Percentiles rank a stretch among this genome's conserved stretches.
Evolutionary conservation across 2,797 vertebrate species (phyloP).

Genomic region (Notamacropus eugenii): DNA sequence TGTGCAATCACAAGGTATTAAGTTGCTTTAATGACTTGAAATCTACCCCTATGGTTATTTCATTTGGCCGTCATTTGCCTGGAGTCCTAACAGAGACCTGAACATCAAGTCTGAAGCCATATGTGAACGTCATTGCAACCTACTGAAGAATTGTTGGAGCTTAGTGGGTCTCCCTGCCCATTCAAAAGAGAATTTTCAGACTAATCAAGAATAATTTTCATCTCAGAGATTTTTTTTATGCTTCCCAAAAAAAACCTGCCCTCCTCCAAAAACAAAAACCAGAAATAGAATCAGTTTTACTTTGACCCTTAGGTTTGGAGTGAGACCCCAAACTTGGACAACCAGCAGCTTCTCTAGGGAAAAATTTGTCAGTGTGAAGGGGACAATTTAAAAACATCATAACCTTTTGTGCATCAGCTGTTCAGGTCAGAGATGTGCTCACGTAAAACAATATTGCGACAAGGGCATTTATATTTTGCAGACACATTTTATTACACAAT

Average conservation of each 20-base stretch:
- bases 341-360: accelerated
- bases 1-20: neutral
- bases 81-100: neutral
- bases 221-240: slow-evolving; percentile 14
- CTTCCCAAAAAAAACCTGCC: slow-evolving; percentile 1
- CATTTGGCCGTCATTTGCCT: neutral
- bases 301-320: neutral
- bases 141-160: neutral
- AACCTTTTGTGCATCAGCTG: neutral
- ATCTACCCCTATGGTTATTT: neutral
- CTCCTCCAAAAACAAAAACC: neutral
- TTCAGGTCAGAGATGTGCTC: neutral
- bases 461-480: neutral
- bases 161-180: neutral
- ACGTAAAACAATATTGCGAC: neutral
- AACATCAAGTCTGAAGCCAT: neutral
- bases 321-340: slow-evolving; percentile 18
- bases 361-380: neutral
- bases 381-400: neutral
- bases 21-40: slow-evolving; percentile 6
- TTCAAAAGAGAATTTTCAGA: slow-evolving; percentile 15
- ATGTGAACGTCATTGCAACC: neutral
- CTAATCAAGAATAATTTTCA: neutral
- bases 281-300: slow-evolving; percentile 30
- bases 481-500: neutral